Percentiles rank a stretch among this genome's conserved stretches.
Evolutionary conservation across 2,888 invertebrate genomes (phyloP).

Genomic region (Drosophila suboccidentalis): DNA sequence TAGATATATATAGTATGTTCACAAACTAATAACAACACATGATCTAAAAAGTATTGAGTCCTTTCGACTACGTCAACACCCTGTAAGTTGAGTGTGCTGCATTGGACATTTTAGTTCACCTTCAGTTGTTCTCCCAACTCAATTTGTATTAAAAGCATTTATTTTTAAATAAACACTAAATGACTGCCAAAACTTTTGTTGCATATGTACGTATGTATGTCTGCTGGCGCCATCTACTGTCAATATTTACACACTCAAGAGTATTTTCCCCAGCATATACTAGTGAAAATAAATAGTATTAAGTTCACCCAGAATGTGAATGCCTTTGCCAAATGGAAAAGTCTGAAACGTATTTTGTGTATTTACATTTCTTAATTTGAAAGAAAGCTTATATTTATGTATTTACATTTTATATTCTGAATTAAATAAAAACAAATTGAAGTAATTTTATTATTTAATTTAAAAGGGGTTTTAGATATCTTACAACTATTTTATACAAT

Average conservation of each 20-base stretch:
- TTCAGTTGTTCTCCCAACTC: not conserved
- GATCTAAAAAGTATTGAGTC: not conserved
- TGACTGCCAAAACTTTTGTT: not conserved
- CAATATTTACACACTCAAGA: constrained; percentile 18
- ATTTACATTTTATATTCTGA: not conserved
- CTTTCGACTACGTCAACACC: constrained; percentile 6
- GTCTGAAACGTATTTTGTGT: not conserved
- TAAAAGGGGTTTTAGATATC: too few species aligned
- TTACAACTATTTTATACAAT: too few species aligned
- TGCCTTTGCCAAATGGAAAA: not conserved
- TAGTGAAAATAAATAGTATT: not conserved
- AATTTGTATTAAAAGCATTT: not conserved
- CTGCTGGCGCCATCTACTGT: constrained; percentile 15
- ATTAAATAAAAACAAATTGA: not conserved
- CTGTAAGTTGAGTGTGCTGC: constrained; percentile 3
- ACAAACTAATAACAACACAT: constrained; percentile 8
- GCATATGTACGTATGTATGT: not conserved
- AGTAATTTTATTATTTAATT: not conserved
- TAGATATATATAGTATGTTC: not conserved
- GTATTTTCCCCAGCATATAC: not conserved
- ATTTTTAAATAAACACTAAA: not conserved
- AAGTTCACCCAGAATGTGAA: not conserved
- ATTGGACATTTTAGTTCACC: not conserved
- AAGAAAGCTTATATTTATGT: not conserved
- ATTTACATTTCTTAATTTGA: not conserved